phyloP scores from a whole-genome alignment of 2,797 vertebrate species.

The Micropoecilia bifurca region DNA sequence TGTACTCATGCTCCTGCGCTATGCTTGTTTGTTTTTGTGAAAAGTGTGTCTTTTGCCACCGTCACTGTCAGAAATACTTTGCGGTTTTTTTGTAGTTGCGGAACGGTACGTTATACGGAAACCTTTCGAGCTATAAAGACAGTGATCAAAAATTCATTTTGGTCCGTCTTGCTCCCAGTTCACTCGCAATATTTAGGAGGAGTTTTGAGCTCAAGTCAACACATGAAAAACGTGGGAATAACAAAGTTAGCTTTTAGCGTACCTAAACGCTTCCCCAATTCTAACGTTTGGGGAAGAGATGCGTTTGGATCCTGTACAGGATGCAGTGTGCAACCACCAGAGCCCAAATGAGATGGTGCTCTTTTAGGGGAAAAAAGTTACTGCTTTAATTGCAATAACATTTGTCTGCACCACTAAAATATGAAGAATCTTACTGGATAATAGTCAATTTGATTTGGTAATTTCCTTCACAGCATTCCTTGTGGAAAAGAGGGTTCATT shows the following conservation, averaged over 20 bases:
- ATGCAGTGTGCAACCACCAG: conserved; percentile 6
- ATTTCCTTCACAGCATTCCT: conserved; percentile 17
- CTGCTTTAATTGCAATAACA: conserved; percentile 15
- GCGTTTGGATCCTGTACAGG: neutral
- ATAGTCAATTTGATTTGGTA: conserved; percentile 20
- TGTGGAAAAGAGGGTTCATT: conserved; percentile 3
- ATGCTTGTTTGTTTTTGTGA: conserved; percentile 62
- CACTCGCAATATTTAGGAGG: neutral
- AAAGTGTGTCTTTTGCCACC: conserved; percentile 41
- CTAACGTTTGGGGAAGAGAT: conserved; percentile 7
- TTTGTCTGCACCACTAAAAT: conserved; percentile 1
- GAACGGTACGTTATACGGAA: conserved; percentile 49
- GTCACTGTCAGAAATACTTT: conserved; percentile 32
- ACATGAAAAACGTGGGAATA: neutral
- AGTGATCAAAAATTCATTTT: conserved; percentile 29
- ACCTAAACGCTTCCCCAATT: neutral
- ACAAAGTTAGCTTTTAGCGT: conserved; percentile 1
- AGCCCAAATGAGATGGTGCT: conserved; percentile 8
- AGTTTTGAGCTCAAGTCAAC: neutral
- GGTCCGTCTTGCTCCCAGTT: conserved; percentile 3
- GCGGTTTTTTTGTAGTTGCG: conserved; percentile 23
- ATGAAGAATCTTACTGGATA: conserved; percentile 17
- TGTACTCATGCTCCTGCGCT: conserved; percentile 49
- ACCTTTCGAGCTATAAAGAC: conserved; percentile 20
- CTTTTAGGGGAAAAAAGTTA: conserved; percentile 8